Base-by-base conservation (phyloP, 1,140 invertebrate species). In the Stegodyphus dumicola region DNA sequence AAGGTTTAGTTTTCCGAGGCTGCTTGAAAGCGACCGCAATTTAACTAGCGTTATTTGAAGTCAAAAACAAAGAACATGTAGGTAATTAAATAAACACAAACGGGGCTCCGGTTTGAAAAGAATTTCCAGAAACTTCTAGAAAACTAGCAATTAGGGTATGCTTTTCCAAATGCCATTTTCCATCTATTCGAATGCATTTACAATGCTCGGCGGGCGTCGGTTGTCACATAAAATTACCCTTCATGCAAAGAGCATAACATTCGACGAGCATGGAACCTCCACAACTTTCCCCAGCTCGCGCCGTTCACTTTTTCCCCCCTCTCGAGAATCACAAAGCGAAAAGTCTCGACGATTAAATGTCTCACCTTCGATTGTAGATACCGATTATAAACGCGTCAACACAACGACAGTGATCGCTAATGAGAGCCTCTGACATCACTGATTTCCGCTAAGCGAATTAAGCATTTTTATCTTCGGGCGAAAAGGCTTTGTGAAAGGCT, bases 401-500 rank as follows among this genome's bases (percentile, higher is more conserved):
- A 75, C 33, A 75, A 54, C 15, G 54, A 9, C 73, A 15, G 54
- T 56, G 52, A 75, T 75, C 52, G 52, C 53, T 75, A 60, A 75
- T 75, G 52, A 75, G 73, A 75, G 60, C 52, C 18, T 56, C 52
- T 3, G 73, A 54, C 18, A 60, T 54, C 73, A 75, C 73, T 75
- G 73, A 75, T 75, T 75, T 75, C 52, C 60, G 54, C 54, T 75
- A 75, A 75, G 53, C 73, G 73, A 75, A 75, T 75, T 75, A 75
- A 75, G 73, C 60, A 75, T 75, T 75, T 75, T 75, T 75, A 75
- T 75, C 73, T 75, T 33, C 53, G 10, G 73, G 53, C 70, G 70
- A 56, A 75, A 75, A 60, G 66, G 73, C 73, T 75, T 60, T 75
- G 33, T 33, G 73, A 75, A 75, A 52, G 17, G 73, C 73, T 75